These are phyloP conservation scores for Argopecten irradians DNA, from an alignment of 1,140 invertebrate genomes.

Conservation along the genomic window DNA sequence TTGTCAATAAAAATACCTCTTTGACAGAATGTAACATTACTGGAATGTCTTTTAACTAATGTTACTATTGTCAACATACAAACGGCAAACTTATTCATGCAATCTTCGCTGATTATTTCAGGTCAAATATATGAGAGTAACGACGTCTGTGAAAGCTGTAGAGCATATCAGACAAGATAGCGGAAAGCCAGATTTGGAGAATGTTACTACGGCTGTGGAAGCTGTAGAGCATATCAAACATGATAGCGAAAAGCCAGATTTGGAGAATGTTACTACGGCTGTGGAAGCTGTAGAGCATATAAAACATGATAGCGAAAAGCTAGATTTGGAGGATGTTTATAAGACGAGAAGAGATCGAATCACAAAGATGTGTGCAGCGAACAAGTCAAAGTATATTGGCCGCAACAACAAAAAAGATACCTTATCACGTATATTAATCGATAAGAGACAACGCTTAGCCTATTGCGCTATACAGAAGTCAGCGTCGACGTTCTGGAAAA, in stretches of 20 bases:
- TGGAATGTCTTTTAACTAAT: too few relatives aligned
- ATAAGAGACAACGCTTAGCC: conserved; percentile 31
- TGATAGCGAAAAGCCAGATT: not conserved
- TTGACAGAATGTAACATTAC: too few relatives aligned
- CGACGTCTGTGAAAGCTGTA: too few relatives aligned
- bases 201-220: too few relatives aligned
- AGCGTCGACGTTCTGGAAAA: conserved; percentile 42
- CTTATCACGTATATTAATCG: not conserved
- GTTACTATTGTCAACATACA: too few relatives aligned
- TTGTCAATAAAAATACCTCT: too few relatives aligned
- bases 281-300: too few relatives aligned
- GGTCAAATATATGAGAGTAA: too few relatives aligned
- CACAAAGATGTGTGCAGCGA: not conserved
- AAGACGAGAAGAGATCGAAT: not conserved
- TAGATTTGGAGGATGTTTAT: not conserved
- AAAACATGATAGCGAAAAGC: not conserved
- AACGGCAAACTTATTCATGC: too few relatives aligned
- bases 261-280: not conserved
- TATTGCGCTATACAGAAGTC: conserved; percentile 49
- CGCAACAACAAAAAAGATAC: not conserved
- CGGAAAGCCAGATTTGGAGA: too few relatives aligned
- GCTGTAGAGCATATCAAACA: not conserved
- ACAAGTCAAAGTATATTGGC: not conserved
- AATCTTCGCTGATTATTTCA: too few relatives aligned
- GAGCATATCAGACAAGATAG: too few relatives aligned